Evolutionary conservation across 2,113 vertebrate species (phyloP).

Genomic region (Tor tambroides): DNA sequence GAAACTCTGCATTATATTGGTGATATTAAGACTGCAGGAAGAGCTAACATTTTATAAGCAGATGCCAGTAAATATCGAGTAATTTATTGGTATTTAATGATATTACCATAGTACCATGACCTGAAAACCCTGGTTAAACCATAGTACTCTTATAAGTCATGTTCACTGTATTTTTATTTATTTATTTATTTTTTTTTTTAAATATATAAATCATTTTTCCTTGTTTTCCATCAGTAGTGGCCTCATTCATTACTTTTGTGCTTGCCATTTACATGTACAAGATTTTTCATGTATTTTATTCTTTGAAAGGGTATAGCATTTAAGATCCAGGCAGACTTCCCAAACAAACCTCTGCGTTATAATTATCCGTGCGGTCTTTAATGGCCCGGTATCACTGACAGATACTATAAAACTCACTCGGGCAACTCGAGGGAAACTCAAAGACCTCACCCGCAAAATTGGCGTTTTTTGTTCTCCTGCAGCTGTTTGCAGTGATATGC

Average conservation of each 20-base stretch:
- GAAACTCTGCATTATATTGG: not conserved
- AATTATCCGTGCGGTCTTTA: not conserved
- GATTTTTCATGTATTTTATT: not conserved
- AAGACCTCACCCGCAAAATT: not conserved
- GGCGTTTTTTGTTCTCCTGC: not conserved
- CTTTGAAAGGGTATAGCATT: not conserved
- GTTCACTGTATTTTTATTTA: not conserved
- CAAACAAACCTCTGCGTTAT: not conserved
- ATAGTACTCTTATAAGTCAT: not conserved
- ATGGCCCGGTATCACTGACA: not conserved
- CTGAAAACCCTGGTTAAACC: not conserved
- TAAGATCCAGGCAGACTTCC: conserved; percentile 1
- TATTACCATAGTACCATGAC: not conserved
- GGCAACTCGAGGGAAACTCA: not conserved
- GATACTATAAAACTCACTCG: conserved; percentile 2
- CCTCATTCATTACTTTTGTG: not conserved
- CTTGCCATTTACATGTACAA: not conserved
- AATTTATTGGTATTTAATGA: not conserved
- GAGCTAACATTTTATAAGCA: not conserved
- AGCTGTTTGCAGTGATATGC: conserved; percentile 15
- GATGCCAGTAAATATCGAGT: not conserved
- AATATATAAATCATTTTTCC: not conserved
- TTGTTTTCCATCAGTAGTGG: not conserved
- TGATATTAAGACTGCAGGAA: not conserved
- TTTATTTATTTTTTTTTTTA: not conserved